Base-by-base conservation (phyloP, 2,797 vertebrate species). In the Prionace glauca region DNA sequence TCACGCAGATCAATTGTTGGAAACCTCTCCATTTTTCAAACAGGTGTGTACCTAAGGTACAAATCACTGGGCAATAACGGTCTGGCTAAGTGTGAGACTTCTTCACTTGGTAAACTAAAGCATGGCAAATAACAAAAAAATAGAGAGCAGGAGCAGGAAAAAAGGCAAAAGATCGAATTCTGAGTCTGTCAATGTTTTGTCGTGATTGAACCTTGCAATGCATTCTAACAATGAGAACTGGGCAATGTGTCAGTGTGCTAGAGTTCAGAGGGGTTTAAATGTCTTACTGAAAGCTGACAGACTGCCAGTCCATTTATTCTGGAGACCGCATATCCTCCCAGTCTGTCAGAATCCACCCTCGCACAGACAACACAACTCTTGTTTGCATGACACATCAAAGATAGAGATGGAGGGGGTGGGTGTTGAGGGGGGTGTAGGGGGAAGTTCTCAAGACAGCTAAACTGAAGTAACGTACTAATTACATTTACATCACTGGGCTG, bases 341-440 rank as follows among this genome's bases (percentile, higher is more conserved):
- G 67, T 72, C 92, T 69, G 36, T 93, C 88, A 91, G 60, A 91
- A 62, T n/a, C 56, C 88, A 91, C 60, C 26, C 56, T 14, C 8
- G 88, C 56, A 20, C 91, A 93, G 91, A 93, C 91, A 69, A 93
- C 91, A 93, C 91, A 93, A 24, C 36, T 45, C 41, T 71, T 41
- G 41, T 62, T 94, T 45, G n/a, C n/a, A 26, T 69, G 91, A 93
- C 65, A 41, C n/a, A 93, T 93, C 67, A 71, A 22, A 69, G 92
- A 69, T 45, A 71, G 67, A 41, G 67, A 8, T 14, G 62, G 62
- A 65, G 0, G 62, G 62, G 62, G 62, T 7, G 5, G 62, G 62
- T 65, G 62, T 11, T 65, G 62, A 14, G 62, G 62, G 62, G 62
- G 11, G 62, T 11, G 62, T 11, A 12, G 12, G 24, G 67, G 67